Evolutionary conservation across 2,113 vertebrate genomes (phyloP), one percentile per base, ranked within the genome.

Genomic region (Donacobius atricapilla): DNA sequence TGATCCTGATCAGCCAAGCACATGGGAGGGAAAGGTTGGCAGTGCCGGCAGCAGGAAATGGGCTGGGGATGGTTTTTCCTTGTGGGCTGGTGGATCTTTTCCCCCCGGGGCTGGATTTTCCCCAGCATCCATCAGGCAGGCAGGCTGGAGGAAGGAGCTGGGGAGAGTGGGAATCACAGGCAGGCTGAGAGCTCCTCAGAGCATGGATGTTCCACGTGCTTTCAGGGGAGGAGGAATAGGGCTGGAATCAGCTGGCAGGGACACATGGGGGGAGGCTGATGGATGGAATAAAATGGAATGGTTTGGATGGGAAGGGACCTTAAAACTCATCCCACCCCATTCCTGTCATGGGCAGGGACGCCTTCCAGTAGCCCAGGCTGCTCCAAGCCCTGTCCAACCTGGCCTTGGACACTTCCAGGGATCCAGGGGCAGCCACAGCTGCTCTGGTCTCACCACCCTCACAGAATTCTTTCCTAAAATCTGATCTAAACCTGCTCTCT

Each of bases 1-100:
- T 94, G 91, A 94, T 95, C 95, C 93, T 89, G 96, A 87, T 97
- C 95, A 87, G 35, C 69, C 1, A 1, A 78, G 69, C 83, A 64
- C 80, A 77, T 9, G 54, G 77, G 39, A 76, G 73, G 73, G 77
- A 28, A 87, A 83, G 73, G 58, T 5, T 30, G 0, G 3, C 83
- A 23, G 12, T 0, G 27, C 16, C 2, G 23, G 17, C 19, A 61
- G 76, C 23, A 10, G 5, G 61, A 50, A 54, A 71, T 5, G 37
- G 20, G 16, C 24, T 27, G 4, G 0, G 83, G 31, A n/a, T 28
- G 90, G 14, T 30, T 84, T 39, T 50, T 28, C 39, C 51, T 23
- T 1, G 6, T 2, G 83, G 75, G 39, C 65, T 58, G 70, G 40
- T 14, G 40, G 83, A 64, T 48, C 13, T 70, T 75, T 50, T 28